Evolutionary conservation across 2,888 invertebrate species (phyloP), one percentile per base, ranked within the genome.

Genomic region (Agrotis clavis): DNA sequence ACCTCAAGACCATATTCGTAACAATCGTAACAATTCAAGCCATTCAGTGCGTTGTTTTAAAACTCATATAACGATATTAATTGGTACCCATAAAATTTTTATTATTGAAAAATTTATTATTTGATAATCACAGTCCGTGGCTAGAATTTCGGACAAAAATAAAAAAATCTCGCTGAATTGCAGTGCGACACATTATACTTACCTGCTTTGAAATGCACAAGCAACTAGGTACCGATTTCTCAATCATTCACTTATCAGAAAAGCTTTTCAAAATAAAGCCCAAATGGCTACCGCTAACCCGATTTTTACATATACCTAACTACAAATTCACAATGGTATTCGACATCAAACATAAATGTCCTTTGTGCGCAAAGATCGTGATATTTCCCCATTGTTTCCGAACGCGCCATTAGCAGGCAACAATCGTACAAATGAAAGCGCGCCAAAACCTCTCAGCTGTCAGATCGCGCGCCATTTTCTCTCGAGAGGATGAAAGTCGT

Each of bases 391-490:
- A 94, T 95, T 95, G 95, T 95, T 95, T 93, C 90, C 90, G 86
- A 84, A 86, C 88, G 89, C 89, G 90, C 95, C 95, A 95, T 95
- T 95, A 95, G 90, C 90, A 92, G 92, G 92, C 92, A 92, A 92
- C 94, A 93, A 90, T 93, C 91, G 89, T 72, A 82, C 85, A 89
- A 90, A 90, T 89, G 88, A 90, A 91, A 91, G 90, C 91, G 90
- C 92, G 92, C 90, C 92, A 92, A 93, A 93, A 77, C 87, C 90
- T 89, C 88, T 86, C 87, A 87, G 89, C 91, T 93, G 92, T 90
- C 94, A 92, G 90, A 93, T 93, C 93, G 94, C 92, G 91, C 92
- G 93, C 93, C 93, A 92, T 94, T 94, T 94, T 91, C 83, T 77
- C 85, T 90, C 81, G 78, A 90, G 89, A 87, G 87, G 86, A 81